A percentile compares a stretch with the other conserved stretches of the same genome.
These are phyloP conservation scores for Nemotelus nigrinus DNA, from an alignment of 2,888 invertebrate species.

Conservation along the genomic window DNA sequence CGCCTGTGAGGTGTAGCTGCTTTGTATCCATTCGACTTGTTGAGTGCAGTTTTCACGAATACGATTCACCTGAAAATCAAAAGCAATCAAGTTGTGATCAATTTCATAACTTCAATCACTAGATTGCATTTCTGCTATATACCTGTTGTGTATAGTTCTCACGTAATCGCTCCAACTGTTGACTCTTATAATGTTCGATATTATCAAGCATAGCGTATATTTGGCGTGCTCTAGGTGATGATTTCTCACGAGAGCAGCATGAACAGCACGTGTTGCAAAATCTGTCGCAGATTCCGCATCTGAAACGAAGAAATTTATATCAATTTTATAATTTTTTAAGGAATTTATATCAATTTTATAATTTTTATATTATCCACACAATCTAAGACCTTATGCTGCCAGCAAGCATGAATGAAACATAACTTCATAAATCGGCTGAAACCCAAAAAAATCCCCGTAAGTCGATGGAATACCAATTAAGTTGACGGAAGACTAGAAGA, in stretches of 20 bases:
- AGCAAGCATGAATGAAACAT: too few species aligned
- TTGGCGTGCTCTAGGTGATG: slow-evolving; percentile 82
- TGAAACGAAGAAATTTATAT: slow-evolving; percentile 63
- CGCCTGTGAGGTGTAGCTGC: slow-evolving; percentile 88
- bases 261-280: slow-evolving; percentile 73
- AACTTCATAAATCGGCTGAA: too few species aligned
- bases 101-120: slow-evolving; percentile 44
- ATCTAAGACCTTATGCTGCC: too few species aligned
- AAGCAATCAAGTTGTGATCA: slow-evolving; percentile 43
- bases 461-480: too few species aligned
- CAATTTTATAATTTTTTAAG: background rate
- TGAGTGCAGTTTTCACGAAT: slow-evolving; percentile 94
- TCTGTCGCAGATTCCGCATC: slow-evolving; percentile 75
- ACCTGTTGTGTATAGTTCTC: slow-evolving; percentile 94
- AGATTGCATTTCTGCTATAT: slow-evolving; percentile 38
- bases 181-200: slow-evolving; percentile 89
- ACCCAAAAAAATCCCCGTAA: too few species aligned
- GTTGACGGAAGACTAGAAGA: too few species aligned
- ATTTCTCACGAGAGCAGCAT: slow-evolving; percentile 78
- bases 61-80: slow-evolving; percentile 74
- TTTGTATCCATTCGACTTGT: slow-evolving; percentile 94
- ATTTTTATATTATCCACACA: too few species aligned
- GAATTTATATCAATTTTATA: too few species aligned
- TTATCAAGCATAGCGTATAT: slow-evolving; percentile 89
- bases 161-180: slow-evolving; percentile 85